phyloP scores from a whole-genome alignment of 1,140 invertebrate genomes.

The Drosophila sp. region DNA sequence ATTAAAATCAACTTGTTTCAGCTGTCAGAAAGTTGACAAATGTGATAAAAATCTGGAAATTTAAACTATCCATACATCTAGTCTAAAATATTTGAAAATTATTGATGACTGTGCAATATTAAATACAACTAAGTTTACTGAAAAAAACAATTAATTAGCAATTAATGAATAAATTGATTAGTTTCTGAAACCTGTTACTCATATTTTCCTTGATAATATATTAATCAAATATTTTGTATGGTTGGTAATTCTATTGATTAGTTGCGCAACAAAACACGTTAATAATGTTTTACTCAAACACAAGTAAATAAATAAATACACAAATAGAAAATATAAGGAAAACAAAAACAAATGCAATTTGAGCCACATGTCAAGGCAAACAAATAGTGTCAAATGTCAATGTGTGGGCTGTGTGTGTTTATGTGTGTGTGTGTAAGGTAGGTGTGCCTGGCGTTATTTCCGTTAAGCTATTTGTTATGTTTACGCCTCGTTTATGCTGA shows the following conservation, averaged over 20 bases:
- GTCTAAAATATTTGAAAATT: too few relatives aligned
- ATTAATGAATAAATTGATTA: slow-evolving; percentile 21
- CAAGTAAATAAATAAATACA: slow-evolving; percentile 1
- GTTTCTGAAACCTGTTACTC: neutral
- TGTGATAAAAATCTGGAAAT: neutral
- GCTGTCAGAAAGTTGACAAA: too few relatives aligned
- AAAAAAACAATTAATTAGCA: neutral
- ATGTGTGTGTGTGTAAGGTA: slow-evolving; percentile 5
- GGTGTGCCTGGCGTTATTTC: slow-evolving; percentile 32
- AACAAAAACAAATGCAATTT: slow-evolving; percentile 56
- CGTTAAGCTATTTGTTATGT: slow-evolving; percentile 72
- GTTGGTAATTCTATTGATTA: slow-evolving; percentile 43
- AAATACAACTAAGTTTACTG: too few relatives aligned
- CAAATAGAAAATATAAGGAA: neutral
- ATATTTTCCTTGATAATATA: neutral
- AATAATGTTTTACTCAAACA: slow-evolving; percentile 62
- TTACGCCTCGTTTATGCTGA: slow-evolving; percentile 78
- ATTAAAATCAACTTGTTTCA: too few relatives aligned
- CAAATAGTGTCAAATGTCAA: slow-evolving; percentile 59
- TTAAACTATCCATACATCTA: too few relatives aligned
- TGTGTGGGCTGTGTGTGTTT: neutral
- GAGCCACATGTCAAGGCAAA: slow-evolving; percentile 73
- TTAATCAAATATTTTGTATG: slow-evolving; percentile 16
- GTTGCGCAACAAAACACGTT: slow-evolving; percentile 41
- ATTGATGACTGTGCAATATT: too few relatives aligned